Evolutionary conservation across 2,113 vertebrate species (phyloP).

Genomic region (Typhlomys cinereus): DNA sequence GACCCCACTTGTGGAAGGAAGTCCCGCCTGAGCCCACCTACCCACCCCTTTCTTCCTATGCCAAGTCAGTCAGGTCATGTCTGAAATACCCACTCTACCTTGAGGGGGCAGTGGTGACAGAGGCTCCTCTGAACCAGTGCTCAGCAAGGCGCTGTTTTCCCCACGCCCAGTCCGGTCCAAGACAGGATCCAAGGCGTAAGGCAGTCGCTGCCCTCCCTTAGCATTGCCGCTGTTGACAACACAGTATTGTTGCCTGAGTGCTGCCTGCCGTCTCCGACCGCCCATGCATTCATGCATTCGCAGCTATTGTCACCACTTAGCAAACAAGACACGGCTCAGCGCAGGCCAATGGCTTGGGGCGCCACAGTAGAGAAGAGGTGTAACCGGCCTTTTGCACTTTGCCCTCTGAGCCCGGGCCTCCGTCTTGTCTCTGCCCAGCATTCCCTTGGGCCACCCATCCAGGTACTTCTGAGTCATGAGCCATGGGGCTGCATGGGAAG

Average conservation of each 20-base stretch:
- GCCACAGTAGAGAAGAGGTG: not conserved
- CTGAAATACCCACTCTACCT: not conserved
- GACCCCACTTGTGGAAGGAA: not conserved
- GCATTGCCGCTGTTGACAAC: fast-evolving
- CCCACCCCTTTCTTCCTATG: fast-evolving
- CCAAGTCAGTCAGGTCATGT: fast-evolving
- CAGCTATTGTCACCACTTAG: not conserved
- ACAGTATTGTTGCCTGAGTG: not conserved
- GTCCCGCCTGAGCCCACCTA: not conserved
- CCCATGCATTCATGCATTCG: not conserved
- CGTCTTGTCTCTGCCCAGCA: too few species aligned
- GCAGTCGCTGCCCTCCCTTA: not conserved
- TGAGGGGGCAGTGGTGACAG: fast-evolving
- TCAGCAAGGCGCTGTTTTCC: not conserved
- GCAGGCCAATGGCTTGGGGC: not conserved
- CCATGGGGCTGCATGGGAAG: not conserved
- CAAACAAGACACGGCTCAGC: not conserved
- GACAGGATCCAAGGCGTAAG: not conserved
- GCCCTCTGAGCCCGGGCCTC: not conserved
- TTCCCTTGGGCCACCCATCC: not conserved
- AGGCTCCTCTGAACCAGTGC: not conserved
- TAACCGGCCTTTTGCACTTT: not conserved
- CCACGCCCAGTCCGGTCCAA: not conserved
- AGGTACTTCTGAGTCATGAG: conserved; percentile 13
- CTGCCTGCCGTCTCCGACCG: not conserved